phyloP scores from a whole-genome alignment of 2,113 vertebrate genomes.

The Chloebia gouldiae region DNA sequence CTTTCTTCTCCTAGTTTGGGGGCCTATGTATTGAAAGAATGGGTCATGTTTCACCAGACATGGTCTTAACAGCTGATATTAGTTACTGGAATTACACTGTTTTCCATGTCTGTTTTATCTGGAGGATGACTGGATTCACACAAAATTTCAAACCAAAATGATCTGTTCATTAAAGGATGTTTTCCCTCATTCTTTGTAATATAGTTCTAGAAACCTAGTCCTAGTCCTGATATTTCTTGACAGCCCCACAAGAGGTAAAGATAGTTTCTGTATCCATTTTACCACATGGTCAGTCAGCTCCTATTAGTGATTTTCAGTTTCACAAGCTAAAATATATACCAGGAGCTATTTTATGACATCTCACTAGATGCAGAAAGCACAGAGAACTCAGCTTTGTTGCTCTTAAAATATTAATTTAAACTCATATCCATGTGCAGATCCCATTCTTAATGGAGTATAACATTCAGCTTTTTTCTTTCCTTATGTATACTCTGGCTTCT shows the following conservation, averaged over 20 bases:
- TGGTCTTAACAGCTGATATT: neutral
- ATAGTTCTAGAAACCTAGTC: neutral
- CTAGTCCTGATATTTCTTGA: neutral
- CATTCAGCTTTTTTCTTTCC: neutral
- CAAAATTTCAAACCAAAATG: neutral
- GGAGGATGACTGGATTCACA: neutral
- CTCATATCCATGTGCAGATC: neutral
- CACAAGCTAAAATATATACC: neutral
- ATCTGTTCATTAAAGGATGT: neutral
- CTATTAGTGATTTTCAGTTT: neutral
- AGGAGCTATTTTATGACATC: neutral
- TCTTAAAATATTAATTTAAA: neutral
- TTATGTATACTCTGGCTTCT: neutral
- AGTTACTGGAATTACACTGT: neutral
- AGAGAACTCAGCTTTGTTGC: neutral
- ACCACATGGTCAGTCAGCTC: neutral
- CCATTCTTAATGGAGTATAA: neutral
- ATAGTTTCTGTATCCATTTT: neutral
- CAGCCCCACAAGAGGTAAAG: neutral
- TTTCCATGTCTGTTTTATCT: neutral
- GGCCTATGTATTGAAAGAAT: neutral
- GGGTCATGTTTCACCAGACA: neutral
- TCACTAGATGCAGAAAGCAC: neutral
- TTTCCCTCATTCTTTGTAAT: neutral
- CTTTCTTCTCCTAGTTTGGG: neutral